Evolutionary conservation across 2,888 invertebrate species (phyloP), one percentile per base, ranked within the genome.

Genomic region (Chaitophorus viminalis): DNA sequence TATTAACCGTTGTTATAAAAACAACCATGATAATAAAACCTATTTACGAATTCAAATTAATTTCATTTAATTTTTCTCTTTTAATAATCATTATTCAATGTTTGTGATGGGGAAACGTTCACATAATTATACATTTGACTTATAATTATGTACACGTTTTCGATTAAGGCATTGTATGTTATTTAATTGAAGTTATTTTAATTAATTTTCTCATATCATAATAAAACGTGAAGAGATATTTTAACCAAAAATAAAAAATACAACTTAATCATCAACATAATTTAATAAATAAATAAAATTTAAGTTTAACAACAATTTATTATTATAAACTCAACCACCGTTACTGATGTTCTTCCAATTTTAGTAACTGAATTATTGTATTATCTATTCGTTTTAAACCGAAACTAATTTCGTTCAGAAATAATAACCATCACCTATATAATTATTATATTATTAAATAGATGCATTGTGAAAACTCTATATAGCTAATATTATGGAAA

Each of bases 101-200:
- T 60, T 3, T 25, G 60, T 60, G 25, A 60, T 60, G 21, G 60
- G n/a, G 60, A 60, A 60, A 60, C 21, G 60, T 21, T 60, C 60
- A 25, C 21, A 60, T 21, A 60, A 60, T 60, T 60, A 60, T 39
- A 33, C 17, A 60, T 31, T 65, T 33, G 14, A 79, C n/a, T 79
- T 60, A n/a, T 18, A 33, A 79, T 79, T 65, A 36, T 68, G 14
- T 68, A 70, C 46, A 70, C 21, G 8, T 82, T 46, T 82, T 46
- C 46, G 25, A 82, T 70, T 31, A 4, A 9, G 31, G 31, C 11
- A 21, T 68, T 6, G 21, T 11, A 17, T 25, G n/a, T 39, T n/a
- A n/a, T n/a, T 79, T 29, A 68, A n/a, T 68, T 9, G 1, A 46
- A 46, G 11, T 46, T 14, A 29, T 39, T 74, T 31, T 60, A 60